Base-by-base conservation (phyloP, 1,140 invertebrate genomes). In the Scylla paramamosain region DNA sequence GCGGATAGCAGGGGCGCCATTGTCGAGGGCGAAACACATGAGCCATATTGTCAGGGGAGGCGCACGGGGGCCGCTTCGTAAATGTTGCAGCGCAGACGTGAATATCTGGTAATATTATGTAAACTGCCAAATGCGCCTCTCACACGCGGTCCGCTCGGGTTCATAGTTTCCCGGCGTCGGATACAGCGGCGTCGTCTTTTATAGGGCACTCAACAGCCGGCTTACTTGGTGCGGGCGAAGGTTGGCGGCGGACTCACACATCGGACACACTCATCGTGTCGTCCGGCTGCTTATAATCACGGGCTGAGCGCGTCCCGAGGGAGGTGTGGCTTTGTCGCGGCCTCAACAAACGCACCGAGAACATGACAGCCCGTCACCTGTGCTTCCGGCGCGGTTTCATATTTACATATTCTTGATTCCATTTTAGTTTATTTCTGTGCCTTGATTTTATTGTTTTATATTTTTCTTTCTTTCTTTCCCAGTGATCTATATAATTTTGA, bases 61-160 rank as follows among this genome's bases (percentile, higher is more conserved):
- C 67, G 67, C 67, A n/a, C 67, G 25, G 67, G 6, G 25, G 67
- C 67, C n/a, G 67, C 67, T 77, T n/a, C 67, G 67, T 77, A 77
- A 77, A 77, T 77, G 67, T 25, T 77, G 67, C 67, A 77, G 67
- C 67, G 67, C 67, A 77, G 67, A 77, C 67, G 67, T 77, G 67
- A 77, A 77, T 77, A 77, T 77, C 67, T 77, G 67, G 25, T 77
- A 77, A 77, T 77, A 77, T 77, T 77, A 77, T 77, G 67, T 77
- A 77, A 77, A 77, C 67, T 77, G 67, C 67, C 67, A 77, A 77
- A 77, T 77, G 67, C 67, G 67, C 67, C 67, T 77, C 67, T 77
- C 67, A 77, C 67, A 77, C 67, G 67, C 67, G 20, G 67, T n/a
- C 67, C 67, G 67, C 67, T n/a, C 67, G 6, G 67, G 16, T 77